These are phyloP conservation scores for Mactra quadrangularis DNA, from an alignment of 1,140 invertebrate species.

Conservation along the genomic window DNA sequence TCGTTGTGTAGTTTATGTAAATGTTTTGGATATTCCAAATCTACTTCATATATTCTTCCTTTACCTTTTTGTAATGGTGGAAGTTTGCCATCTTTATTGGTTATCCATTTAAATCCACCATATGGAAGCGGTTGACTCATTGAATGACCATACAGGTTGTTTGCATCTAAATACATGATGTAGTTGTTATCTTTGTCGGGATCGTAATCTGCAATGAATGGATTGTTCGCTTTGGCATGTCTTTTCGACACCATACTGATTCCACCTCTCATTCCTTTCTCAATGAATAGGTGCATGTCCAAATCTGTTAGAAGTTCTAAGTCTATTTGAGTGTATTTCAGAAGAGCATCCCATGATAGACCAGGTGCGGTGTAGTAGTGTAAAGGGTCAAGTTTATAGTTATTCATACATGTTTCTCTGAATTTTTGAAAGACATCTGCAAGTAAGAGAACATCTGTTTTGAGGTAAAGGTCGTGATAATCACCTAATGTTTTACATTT, in stretches of 20 bases:
- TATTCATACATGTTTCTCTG: constrained; percentile 58
- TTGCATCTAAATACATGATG: constrained; percentile 63
- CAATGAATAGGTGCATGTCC: constrained; percentile 71
- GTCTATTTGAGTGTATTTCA: constrained; percentile 62
- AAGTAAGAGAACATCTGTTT: constrained; percentile 65
- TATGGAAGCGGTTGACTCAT: constrained; percentile 44
- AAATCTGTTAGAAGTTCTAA: constrained; percentile 68
- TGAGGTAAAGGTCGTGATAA: constrained; percentile 82
- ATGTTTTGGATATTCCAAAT: constrained; percentile 55
- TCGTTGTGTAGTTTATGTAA: constrained; percentile 55
- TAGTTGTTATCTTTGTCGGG: constrained; percentile 45
- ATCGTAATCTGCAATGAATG: constrained; percentile 60
- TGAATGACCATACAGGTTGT: constrained; percentile 36
- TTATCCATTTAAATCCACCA: constrained; percentile 42
- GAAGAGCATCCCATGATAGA: constrained; percentile 63
- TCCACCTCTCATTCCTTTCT: constrained; percentile 67
- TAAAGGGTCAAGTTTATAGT: constrained; percentile 66
- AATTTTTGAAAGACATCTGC: constrained; percentile 71
- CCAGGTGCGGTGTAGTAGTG: constrained; percentile 63
- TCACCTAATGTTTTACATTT: constrained; percentile 78
- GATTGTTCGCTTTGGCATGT: constrained; percentile 71
- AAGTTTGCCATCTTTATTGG: constrained; percentile 48
- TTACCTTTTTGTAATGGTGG: neutral
- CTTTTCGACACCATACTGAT: constrained; percentile 57
- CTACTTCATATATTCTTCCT: constrained; percentile 58